Evolutionary conservation across 2,797 vertebrate species (phyloP).

Genomic region (Siniperca undulata): DNA sequence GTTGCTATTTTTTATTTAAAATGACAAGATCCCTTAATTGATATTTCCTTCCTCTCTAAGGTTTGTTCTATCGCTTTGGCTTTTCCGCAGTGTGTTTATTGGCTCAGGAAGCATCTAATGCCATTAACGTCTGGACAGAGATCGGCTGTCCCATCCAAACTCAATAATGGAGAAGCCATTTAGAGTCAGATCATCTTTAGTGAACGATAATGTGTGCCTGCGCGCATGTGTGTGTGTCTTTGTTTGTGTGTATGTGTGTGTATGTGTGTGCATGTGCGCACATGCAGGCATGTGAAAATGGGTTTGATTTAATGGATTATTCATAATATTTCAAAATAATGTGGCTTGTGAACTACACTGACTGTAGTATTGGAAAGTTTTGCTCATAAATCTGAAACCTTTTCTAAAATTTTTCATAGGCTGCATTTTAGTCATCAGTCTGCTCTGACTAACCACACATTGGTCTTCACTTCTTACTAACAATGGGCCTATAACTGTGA

Average conservation of each 20-base stretch:
- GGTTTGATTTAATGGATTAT: conserved; percentile 35
- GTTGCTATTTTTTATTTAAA: conserved; percentile 14
- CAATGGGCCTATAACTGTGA: neutral
- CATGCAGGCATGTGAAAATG: neutral
- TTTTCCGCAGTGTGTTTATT: conserved; percentile 41
- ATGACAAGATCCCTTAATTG: neutral
- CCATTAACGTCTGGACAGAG: conserved; percentile 65
- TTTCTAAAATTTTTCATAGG: conserved; percentile 4
- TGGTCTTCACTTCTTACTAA: conserved; percentile 10
- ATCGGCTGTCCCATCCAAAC: conserved; percentile 61
- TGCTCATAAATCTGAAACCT: neutral
- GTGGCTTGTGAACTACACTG: neutral
- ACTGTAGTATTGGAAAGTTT: conserved; percentile 17
- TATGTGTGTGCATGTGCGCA: neutral
- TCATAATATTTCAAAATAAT: neutral
- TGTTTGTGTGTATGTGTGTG: neutral
- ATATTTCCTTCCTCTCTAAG: conserved; percentile 24
- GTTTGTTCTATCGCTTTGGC: conserved; percentile 27
- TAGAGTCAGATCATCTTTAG: conserved; percentile 49
- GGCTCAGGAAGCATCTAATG: conserved; percentile 68
- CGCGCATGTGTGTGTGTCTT: neutral
- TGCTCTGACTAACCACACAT: conserved; percentile 19
- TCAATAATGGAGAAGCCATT: conserved; percentile 75
- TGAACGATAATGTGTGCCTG: conserved; percentile 38
- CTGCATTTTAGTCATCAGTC: conserved; percentile 43